Conservation (phyloP, 2,113 vertebrate genomes). For the Pteronura brasiliensis region DNA sequence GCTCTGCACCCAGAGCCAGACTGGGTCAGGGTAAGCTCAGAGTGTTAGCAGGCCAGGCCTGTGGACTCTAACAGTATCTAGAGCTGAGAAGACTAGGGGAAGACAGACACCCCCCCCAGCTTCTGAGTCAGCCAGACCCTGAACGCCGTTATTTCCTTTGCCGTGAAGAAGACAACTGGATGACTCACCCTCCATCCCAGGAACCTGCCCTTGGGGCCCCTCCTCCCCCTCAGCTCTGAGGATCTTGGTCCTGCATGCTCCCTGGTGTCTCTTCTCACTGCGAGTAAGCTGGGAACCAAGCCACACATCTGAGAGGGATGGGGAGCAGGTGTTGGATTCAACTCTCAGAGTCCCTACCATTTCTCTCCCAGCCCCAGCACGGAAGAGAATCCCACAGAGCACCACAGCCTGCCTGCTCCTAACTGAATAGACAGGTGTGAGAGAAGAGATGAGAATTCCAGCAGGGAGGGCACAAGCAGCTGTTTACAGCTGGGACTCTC, state of each 20-base stretch:
- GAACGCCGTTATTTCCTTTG: not conserved
- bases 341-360: not conserved
- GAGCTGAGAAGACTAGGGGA: too few relatives aligned
- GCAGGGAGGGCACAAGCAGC: not conserved
- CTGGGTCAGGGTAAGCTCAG: not conserved
- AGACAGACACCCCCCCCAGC: not conserved
- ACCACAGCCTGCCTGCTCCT: not conserved
- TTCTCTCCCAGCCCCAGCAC: not conserved
- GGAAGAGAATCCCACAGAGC: not conserved
- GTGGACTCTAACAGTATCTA: not conserved
- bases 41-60: not conserved
- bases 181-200: not conserved
- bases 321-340: not conserved
- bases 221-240: not conserved
- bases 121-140: not conserved
- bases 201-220: not conserved
- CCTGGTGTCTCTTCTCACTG: not conserved
- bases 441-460: not conserved
- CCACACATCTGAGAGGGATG: not conserved
- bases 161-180: not conserved
- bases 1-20: not conserved
- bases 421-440: slow-evolving; percentile 40
- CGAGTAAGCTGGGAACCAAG: not conserved
- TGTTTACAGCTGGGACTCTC: not conserved
- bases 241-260: not conserved